A percentile compares a stretch with the other conserved stretches of the same genome.
These are phyloP conservation scores for Drosophila lacertosa DNA, from an alignment of 1,140 invertebrate species.

Conservation along the genomic window DNA sequence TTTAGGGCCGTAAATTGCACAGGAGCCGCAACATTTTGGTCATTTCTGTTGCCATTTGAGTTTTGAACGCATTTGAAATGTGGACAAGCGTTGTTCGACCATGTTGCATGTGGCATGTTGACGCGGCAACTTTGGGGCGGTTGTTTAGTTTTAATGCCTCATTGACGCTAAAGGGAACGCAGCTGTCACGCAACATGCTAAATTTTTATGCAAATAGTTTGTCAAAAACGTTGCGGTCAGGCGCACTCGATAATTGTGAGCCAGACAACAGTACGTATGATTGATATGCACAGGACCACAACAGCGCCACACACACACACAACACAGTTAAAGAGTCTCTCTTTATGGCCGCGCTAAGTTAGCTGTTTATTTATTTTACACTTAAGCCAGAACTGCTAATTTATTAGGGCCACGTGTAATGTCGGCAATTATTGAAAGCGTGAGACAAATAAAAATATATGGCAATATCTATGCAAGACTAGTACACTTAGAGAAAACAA, in stretches of 20 bases:
- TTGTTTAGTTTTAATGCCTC: constrained; percentile 39
- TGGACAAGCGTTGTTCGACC: neutral
- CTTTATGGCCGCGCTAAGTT: constrained; percentile 47
- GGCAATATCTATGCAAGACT: constrained; percentile 46
- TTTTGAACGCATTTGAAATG: neutral
- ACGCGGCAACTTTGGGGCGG: constrained; percentile 45
- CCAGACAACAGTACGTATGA: constrained; percentile 45
- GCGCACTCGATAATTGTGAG: constrained; percentile 23
- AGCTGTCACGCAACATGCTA: constrained; percentile 47
- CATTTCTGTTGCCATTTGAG: neutral
- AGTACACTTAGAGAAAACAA: neutral
- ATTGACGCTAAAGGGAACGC: constrained; percentile 18
- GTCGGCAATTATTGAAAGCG: constrained; percentile 80
- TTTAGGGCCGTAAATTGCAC: no score
- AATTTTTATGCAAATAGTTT: constrained; percentile 65
- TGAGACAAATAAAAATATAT: constrained; percentile 81
- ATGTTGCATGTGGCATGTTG: constrained; percentile 54
- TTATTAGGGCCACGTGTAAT: constrained; percentile 81
- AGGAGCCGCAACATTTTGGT: neutral
- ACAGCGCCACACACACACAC: neutral
- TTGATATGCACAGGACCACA: constrained; percentile 25
- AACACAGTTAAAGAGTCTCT: constrained; percentile 8
- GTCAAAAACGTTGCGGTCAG: constrained; percentile 41
- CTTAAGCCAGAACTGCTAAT: constrained; percentile 62
- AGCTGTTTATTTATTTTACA: constrained; percentile 60